Evolutionary conservation across 1,140 invertebrate genomes (phyloP).

Genomic region (Musca domestica): DNA sequence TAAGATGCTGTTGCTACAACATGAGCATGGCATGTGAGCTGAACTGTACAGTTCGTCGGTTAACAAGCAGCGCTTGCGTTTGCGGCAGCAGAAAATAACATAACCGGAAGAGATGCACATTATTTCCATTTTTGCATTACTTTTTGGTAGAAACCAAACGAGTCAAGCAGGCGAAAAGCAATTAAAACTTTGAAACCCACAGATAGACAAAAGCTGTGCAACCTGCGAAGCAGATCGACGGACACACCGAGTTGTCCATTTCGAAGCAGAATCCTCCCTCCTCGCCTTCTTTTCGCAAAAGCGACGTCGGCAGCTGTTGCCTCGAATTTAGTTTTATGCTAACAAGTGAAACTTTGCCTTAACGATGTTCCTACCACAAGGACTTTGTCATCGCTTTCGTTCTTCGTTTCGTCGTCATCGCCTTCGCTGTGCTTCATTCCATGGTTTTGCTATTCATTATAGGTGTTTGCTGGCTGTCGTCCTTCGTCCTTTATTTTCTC

Average conservation of each 20-base stretch:
- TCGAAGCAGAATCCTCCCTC: no score
- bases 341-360: conserved; percentile 11
- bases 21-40: not conserved
- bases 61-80: not conserved
- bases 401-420: not conserved
- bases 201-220: no score
- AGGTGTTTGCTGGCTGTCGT: not conserved
- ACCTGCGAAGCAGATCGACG: not conserved
- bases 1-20: not conserved
- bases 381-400: not conserved
- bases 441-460: not conserved
- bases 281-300: not conserved
- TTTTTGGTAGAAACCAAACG: conserved; percentile 4
- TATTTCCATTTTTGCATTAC: not conserved
- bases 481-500: not conserved
- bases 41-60: not conserved
- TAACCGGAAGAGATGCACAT: conserved; percentile 12
- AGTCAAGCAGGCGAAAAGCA: conserved; percentile 19
- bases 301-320: conserved; percentile 7
- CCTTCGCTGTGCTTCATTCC: no score
- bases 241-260: conserved; percentile 6
- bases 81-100: not conserved
- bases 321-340: conserved; percentile 14
- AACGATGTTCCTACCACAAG: conserved; percentile 9
- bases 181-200: conserved; percentile 1